Percentiles rank a stretch among this genome's conserved stretches.
These are phyloP conservation scores for Danionella cerebrum DNA, from an alignment of 2,113 vertebrate genomes.

Conservation along the genomic window DNA sequence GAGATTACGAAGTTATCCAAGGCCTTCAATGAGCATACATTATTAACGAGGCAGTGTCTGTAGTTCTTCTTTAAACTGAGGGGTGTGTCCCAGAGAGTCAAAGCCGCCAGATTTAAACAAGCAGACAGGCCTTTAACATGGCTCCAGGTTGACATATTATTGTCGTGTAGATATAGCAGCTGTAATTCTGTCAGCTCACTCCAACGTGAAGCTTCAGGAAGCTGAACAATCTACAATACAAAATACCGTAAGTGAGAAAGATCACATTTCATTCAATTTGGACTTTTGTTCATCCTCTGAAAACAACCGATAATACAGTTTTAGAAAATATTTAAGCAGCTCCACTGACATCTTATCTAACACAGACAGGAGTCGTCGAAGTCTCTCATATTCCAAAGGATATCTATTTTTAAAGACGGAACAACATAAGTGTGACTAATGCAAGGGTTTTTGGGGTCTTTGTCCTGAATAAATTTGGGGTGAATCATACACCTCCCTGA, in stretches of 20 bases:
- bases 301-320: too few species aligned
- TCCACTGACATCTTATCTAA: too few species aligned
- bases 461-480: too few species aligned
- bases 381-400: too few species aligned
- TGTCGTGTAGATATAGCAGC: slow-evolving; percentile 62
- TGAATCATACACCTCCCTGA: too few species aligned
- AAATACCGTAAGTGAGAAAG: background rate
- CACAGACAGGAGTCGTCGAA: too few species aligned
- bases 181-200: slow-evolving; percentile 46
- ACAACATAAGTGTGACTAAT: too few species aligned
- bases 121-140: slow-evolving; percentile 51
- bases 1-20: slow-evolving; percentile 58
- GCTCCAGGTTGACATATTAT: slow-evolving; percentile 47
- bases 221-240: slow-evolving; percentile 49
- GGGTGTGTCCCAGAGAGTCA: slow-evolving; percentile 60
- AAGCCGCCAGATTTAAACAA: slow-evolving; percentile 49
- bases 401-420: too few species aligned
- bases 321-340: too few species aligned
- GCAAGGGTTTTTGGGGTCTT: too few species aligned
- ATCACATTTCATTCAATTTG: too few species aligned
- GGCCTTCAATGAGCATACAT: slow-evolving; percentile 58
- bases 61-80: slow-evolving; percentile 60
- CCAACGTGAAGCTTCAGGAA: slow-evolving; percentile 60
- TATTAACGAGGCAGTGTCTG: slow-evolving; percentile 56
- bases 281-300: too few species aligned